A percentile compares a stretch with the other conserved stretches of the same genome.
Conservation (phyloP, 92 coral and sea anemone genomes). For the Bergia puertoricense region DNA sequence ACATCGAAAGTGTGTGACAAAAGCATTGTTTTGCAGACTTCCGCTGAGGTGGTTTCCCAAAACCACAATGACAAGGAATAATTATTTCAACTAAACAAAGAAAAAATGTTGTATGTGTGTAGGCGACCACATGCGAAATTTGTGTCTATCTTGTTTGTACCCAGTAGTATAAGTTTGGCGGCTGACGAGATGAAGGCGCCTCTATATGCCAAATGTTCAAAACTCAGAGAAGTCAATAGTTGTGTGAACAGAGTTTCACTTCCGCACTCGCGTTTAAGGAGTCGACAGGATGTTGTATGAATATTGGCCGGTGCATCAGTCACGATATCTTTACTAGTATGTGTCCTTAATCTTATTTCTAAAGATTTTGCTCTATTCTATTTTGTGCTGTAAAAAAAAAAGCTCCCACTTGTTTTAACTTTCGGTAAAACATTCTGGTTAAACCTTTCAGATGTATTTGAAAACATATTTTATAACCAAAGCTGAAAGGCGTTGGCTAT, state of each 20-base stretch:
- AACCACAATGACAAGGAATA: not conserved
- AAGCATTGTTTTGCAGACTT: not conserved
- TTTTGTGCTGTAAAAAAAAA: not conserved
- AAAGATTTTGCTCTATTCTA: not conserved
- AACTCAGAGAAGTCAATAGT: not conserved
- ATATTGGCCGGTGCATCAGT: not conserved
- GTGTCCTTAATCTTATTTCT: not conserved
- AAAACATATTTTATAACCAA: not conserved
- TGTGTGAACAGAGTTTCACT: not conserved
- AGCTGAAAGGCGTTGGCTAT: not conserved
- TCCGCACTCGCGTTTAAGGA: not conserved
- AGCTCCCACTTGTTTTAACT: not conserved
- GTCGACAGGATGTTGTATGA: not conserved
- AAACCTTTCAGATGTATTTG: not conserved
- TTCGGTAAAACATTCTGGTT: not conserved
- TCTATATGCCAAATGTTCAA: not conserved
- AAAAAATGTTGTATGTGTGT: not conserved
- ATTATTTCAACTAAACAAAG: not conserved
- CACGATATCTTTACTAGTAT: not conserved
- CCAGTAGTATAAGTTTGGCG: not conserved
- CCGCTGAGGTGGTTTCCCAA: not conserved
- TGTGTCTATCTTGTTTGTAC: too few species aligned
- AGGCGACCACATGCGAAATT: too few species aligned
- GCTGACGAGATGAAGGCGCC: too few species aligned
- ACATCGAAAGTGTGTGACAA: not conserved